These are phyloP conservation scores for Pristionchus entomophagus DNA, from an alignment of 2,888 invertebrate genomes.

Conservation along the genomic window DNA sequence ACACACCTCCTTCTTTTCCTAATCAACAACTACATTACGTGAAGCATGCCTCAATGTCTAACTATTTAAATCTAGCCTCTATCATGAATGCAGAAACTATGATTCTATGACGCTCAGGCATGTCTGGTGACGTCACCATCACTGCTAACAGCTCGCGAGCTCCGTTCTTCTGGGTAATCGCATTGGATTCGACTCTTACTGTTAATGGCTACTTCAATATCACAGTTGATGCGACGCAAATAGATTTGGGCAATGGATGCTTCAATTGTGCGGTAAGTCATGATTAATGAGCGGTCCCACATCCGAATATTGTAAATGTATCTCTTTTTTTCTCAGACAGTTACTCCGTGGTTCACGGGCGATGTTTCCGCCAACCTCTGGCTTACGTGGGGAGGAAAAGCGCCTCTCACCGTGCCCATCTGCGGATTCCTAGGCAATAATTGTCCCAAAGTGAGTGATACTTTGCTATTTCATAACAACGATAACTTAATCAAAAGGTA, in stretches of 20 bases:
- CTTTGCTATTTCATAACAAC: too few relatives aligned
- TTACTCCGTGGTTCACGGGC: too few relatives aligned
- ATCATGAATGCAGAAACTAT: too few relatives aligned
- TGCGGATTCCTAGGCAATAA: constrained; percentile 37
- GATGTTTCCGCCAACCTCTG: neutral
- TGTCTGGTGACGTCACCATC: constrained; percentile 5
- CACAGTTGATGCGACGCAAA: neutral
- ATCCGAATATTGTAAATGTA: too few relatives aligned
- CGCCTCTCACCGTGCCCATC: constrained; percentile 29
- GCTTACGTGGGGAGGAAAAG: constrained; percentile 1
- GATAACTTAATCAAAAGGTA: too few relatives aligned
- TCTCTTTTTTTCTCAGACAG: neutral
- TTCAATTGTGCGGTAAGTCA: neutral
- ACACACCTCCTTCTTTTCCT: too few relatives aligned
- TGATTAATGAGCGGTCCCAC: too few relatives aligned
- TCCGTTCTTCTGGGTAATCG: constrained; percentile 18
- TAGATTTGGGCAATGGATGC: neutral
- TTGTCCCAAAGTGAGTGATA: constrained; percentile 37
- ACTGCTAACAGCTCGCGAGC: neutral
- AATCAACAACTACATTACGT: too few relatives aligned
- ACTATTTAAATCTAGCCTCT: too few relatives aligned
- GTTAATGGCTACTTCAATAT: neutral
- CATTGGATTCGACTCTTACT: neutral
- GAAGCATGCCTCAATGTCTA: too few relatives aligned
- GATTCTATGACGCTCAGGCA: constrained; percentile 9